These are phyloP conservation scores for Cisticola juncidis DNA, from an alignment of 2,113 vertebrate species.

Conservation along the genomic window DNA sequence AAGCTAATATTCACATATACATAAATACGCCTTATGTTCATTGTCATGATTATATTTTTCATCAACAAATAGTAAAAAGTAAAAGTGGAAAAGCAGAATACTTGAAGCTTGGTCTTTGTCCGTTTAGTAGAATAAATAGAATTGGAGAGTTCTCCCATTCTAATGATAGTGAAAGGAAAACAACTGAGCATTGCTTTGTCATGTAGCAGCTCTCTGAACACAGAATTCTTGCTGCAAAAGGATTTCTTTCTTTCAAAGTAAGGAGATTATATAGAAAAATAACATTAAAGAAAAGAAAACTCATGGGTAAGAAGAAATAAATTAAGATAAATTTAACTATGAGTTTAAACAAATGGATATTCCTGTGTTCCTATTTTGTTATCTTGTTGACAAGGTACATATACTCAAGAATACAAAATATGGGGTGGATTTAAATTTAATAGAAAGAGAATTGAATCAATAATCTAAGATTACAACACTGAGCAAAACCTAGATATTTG, in stretches of 20 bases:
- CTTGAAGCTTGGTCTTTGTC: background rate
- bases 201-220: background rate
- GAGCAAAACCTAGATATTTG: background rate
- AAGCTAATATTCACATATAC: background rate
- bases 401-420: background rate
- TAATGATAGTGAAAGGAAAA: background rate
- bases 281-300: background rate
- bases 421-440: background rate
- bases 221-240: background rate
- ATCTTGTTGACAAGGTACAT: background rate
- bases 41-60: background rate
- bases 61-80: background rate
- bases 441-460: background rate
- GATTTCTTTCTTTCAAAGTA: background rate
- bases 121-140: background rate
- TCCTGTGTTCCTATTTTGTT: background rate
- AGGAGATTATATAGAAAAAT: background rate
- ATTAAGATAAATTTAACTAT: background rate
- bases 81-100: background rate
- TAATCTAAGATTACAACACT: background rate
- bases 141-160: background rate
- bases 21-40: background rate
- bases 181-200: background rate
- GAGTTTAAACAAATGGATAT: background rate
- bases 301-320: background rate